These are phyloP conservation scores for Chaunax sp. DNA, from an alignment of 2,797 vertebrate genomes.

Conservation along the genomic window DNA sequence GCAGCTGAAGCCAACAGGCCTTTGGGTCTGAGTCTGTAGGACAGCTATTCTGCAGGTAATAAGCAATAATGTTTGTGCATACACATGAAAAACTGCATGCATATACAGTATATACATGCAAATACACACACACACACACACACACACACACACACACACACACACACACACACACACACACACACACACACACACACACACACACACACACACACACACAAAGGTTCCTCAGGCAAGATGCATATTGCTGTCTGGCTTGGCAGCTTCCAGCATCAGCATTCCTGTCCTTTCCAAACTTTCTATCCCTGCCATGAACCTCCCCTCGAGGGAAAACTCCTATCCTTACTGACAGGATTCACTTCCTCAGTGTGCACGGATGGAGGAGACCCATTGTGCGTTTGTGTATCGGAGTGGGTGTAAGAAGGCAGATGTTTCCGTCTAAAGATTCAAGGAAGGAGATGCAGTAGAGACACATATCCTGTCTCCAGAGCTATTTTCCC, in stretches of 20 bases:
- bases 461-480: conserved; percentile 76
- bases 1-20: conserved; percentile 59
- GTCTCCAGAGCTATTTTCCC: conserved; percentile 65
- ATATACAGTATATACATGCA: conserved; percentile 23
- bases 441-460: conserved; percentile 81
- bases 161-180: conserved; percentile 14
- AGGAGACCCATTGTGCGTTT: conserved; percentile 77
- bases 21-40: conserved; percentile 48
- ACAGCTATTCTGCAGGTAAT: conserved; percentile 30
- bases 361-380: conserved; percentile 66
- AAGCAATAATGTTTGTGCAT: conserved; percentile 30
- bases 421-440: conserved; percentile 86
- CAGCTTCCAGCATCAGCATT: conserved; percentile 72
- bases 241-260: conserved; percentile 59
- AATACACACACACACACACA: conserved; percentile 16
- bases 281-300: conserved; percentile 63
- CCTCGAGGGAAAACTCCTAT: conserved; percentile 72
- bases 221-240: conserved; percentile 55
- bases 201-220: conserved; percentile 21
- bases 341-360: conserved; percentile 82
- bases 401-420: conserved; percentile 63
- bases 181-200: background rate
- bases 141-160: conserved; percentile 24
- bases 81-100: conserved; percentile 26
- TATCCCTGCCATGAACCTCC: conserved; percentile 69